These are phyloP conservation scores for Lissonota sp. DNA, from an alignment of 2,888 invertebrate genomes.

Conservation along the genomic window DNA sequence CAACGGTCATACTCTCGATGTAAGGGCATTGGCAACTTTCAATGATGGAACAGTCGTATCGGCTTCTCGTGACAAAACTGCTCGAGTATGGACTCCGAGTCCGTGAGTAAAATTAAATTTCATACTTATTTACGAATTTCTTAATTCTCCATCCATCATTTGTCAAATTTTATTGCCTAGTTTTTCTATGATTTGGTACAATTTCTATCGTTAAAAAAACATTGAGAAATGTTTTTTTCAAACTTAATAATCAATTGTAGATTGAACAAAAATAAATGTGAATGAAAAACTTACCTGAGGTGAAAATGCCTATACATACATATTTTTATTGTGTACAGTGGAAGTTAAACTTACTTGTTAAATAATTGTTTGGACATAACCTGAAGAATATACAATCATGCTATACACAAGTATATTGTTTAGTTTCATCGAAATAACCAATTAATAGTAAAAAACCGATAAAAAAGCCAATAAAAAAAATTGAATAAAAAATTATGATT, in stretches of 20 bases:
- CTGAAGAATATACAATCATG: no score
- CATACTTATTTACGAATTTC: constrained; percentile 33
- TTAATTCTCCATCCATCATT: constrained; percentile 40
- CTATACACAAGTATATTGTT: no score
- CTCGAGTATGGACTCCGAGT: constrained; percentile 93
- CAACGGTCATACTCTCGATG: constrained; percentile 93
- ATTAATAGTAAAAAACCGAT: no score
- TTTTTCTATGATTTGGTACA: not conserved
- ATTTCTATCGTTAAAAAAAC: no score
- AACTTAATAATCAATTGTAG: not conserved
- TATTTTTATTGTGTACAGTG: no score
- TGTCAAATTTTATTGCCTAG: not conserved
- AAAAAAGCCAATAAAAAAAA: no score
- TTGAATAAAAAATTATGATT: no score
- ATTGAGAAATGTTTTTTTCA: not conserved
- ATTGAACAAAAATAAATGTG: not conserved
- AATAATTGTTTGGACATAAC: no score
- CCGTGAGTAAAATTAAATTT: constrained; percentile 84
- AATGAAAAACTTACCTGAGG: no score
- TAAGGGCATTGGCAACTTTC: constrained; percentile 89
- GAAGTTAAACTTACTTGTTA: no score
- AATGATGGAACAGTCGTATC: constrained; percentile 91
- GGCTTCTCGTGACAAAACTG: constrained; percentile 94
- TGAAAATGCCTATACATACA: no score
- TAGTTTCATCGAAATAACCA: no score